Base-by-base conservation (phyloP, 2,113 vertebrate species). In the Dasyornis broadbenti region DNA sequence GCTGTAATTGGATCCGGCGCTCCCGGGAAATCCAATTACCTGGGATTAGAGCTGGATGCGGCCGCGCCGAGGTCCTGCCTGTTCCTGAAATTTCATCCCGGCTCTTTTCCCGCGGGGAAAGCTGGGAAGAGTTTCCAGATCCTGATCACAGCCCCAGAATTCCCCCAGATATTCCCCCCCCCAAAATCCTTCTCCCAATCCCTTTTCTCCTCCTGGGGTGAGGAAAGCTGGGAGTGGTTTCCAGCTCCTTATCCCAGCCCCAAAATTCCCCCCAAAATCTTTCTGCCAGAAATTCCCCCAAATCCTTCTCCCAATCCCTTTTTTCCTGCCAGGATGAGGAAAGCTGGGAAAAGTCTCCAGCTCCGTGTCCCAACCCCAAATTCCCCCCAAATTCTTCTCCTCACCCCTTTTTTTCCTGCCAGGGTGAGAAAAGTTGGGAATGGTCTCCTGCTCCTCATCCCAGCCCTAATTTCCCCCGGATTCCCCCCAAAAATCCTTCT, bases 11-110 rank as follows among this genome's bases (percentile, higher is more conserved):
- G 96, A 97, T 94, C 60, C 90, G 42, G 96, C 64, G 13, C 88
- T 91, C 76, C 71, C 92, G 40, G 88, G 44, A 97, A 97, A 97
- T 97, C 94, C 97, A 97, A 97, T 98, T 97, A 97, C 78, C 92
- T 60, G 86, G 82, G 95, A 96, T 96, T 82, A 95, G 69, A 90
- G 85, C 37, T 10, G 82, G 85, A 49, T 3, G 33, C 26, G 18
- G 75, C 39, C 33, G 2, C 1, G 1, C 13, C 75, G 6, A 40
- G 39, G 3, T 42, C 47, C 33, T 68, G 40, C 83, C 49, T 3
- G 2, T 17, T 42, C 91, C 61, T 2, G 1, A 33, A 63, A 27
- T 11, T 47, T 66, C 1, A 4, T 57, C 52, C 63, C 2, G 1
- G 23, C 8, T 14, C 8, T 53, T 53, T 30, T 17, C 16, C 21